Evolutionary conservation across 2,113 vertebrate genomes (phyloP).

Genomic region (Paramisgurnus dabryanus): DNA sequence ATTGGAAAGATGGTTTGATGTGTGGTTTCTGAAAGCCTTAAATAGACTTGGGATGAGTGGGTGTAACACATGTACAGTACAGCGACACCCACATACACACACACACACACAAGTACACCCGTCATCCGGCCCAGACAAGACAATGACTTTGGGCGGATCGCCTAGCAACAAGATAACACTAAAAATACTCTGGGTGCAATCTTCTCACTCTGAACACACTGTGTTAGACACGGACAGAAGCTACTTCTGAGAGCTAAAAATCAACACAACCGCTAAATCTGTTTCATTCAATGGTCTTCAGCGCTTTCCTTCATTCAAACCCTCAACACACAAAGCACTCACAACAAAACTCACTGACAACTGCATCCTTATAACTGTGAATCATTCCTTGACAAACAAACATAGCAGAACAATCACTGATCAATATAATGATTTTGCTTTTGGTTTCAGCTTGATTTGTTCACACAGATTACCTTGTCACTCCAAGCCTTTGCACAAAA

Average conservation of each 20-base stretch:
- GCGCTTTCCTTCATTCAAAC: constrained; percentile 13
- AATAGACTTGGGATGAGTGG: neutral
- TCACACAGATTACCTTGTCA: too few species aligned
- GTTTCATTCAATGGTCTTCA: constrained; percentile 35
- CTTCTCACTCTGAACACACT: constrained; percentile 33
- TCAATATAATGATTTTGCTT: neutral
- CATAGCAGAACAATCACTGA: neutral
- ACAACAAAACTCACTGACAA: neutral
- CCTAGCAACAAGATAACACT: constrained; percentile 74
- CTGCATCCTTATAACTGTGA: neutral
- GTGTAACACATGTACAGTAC: constrained; percentile 43
- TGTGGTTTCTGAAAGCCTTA: neutral
- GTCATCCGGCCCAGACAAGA: constrained; percentile 55
- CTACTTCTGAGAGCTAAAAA: constrained; percentile 50
- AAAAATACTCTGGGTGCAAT: constrained; percentile 66
- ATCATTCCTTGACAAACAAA: neutral
- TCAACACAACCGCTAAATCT: constrained; percentile 52
- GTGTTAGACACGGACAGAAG: constrained; percentile 11
- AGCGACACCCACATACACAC: constrained; percentile 40
- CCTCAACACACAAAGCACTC: too few species aligned
- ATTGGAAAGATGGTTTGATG: neutral
- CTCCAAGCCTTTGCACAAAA: too few species aligned
- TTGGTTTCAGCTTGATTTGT: too few species aligned
- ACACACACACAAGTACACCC: constrained; percentile 20
- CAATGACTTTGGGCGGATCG: constrained; percentile 64